Evolutionary conservation across 1,140 invertebrate species (phyloP).

Genomic region (Drosophila auraria): DNA sequence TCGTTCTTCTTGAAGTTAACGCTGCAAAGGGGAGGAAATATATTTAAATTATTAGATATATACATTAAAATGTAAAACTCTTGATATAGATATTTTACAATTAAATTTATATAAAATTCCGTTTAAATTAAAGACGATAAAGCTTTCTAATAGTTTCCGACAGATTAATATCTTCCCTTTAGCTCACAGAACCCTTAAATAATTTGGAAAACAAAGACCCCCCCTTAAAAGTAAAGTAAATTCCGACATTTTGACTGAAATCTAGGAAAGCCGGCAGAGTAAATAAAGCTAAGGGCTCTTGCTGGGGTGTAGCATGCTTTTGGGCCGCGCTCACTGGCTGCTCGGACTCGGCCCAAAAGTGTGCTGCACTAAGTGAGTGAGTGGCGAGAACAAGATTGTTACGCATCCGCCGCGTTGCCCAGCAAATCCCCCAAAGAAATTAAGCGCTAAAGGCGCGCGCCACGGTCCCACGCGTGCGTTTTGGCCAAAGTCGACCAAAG

Average conservation of each 20-base stretch:
- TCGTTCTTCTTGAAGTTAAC: conserved; percentile 99
- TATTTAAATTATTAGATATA: background rate
- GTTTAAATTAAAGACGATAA: background rate
- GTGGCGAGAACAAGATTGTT: conserved; percentile 63
- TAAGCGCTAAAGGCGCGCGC: conserved; percentile 68
- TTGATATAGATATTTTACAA: background rate
- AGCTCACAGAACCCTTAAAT: background rate
- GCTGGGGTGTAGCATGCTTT: conserved; percentile 59
- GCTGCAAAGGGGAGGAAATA: conserved; percentile 86
- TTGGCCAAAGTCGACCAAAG: conserved; percentile 31
- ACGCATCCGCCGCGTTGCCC: conserved; percentile 63
- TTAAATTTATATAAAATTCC: too few species aligned
- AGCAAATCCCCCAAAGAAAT: conserved; percentile 70
- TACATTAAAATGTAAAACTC: background rate
- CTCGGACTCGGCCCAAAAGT: conserved; percentile 56
- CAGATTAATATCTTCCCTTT: too few species aligned
- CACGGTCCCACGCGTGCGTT: conserved; percentile 73
- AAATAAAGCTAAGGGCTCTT: conserved; percentile 7
- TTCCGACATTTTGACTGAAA: background rate
- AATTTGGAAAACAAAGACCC: background rate
- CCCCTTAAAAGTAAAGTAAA: background rate
- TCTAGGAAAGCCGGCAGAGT: conserved; percentile 1
- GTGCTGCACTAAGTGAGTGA: conserved; percentile 63
- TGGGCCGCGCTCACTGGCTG: conserved; percentile 3
- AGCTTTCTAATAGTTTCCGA: background rate